Conservation (phyloP, 1,140 invertebrate genomes). For the Tribolium castaneum region DNA sequence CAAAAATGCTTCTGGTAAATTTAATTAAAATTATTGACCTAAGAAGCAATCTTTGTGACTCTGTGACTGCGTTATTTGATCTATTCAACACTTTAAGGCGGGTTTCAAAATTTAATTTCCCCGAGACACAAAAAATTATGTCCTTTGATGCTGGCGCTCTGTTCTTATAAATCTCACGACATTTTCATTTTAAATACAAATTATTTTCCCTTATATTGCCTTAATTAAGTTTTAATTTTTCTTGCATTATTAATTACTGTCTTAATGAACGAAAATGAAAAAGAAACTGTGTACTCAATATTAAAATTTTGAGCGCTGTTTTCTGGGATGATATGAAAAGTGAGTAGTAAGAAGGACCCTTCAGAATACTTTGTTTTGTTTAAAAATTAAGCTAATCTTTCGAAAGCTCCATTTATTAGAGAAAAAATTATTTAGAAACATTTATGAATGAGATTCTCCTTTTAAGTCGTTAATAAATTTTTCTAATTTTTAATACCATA, state of each 20-base stretch:
- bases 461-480: no score
- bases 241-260: background rate
- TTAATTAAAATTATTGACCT: conserved; percentile 15
- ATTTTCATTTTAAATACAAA: conserved; percentile 15
- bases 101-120: conserved; percentile 15
- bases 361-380: no score
- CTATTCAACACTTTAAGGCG: conserved; percentile 14
- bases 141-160: conserved; percentile 4
- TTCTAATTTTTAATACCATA: no score
- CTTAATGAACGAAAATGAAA: background rate
- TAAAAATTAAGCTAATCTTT: no score
- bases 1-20: background rate
- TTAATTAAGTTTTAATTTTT: conserved; percentile 30
- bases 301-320: background rate
- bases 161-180: background rate
- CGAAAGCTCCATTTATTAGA: no score
- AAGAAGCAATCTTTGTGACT: background rate
- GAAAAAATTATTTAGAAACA: no score
- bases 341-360: no score
- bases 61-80: conserved; percentile 5
- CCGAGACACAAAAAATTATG: background rate
- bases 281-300: background rate
- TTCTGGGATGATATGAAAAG: background rate
- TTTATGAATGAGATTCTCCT: no score
- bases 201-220: conserved; percentile 20